phyloP scores from a whole-genome alignment of 2,888 invertebrate genomes.

The Erpobdella octoculata region DNA sequence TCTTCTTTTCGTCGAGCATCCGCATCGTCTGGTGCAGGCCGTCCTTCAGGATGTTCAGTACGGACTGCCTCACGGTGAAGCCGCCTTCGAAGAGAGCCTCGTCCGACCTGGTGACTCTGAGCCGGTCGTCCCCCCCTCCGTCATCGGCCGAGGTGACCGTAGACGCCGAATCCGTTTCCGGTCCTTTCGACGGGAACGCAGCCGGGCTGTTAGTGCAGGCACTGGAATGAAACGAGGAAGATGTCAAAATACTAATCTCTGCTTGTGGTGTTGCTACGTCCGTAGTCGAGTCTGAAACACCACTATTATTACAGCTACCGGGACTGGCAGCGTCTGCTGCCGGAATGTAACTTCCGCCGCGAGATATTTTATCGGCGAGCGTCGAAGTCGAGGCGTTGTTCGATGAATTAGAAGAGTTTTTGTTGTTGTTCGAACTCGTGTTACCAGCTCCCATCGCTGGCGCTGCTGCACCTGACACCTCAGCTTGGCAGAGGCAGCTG shows the following conservation, averaged over 20 bases:
- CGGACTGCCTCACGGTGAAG: background rate
- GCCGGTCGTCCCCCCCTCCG: too few species aligned
- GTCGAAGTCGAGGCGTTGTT: background rate
- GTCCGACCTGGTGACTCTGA: background rate
- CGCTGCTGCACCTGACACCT: too few species aligned
- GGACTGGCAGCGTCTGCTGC: background rate
- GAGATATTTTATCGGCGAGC: background rate
- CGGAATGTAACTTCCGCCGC: background rate
- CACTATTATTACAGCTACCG: too few species aligned
- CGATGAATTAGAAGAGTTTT: background rate
- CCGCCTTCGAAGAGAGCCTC: background rate
- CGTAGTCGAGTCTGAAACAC: too few species aligned
- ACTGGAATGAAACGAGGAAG: too few species aligned
- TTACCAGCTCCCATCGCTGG: background rate
- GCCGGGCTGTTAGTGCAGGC: too few species aligned
- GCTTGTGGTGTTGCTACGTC: too few species aligned
- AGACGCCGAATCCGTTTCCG: too few species aligned
- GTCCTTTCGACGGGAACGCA: too few species aligned
- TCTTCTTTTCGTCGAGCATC: background rate
- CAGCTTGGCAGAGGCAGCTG: too few species aligned
- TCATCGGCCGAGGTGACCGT: too few species aligned
- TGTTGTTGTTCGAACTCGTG: background rate
- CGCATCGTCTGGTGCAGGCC: background rate
- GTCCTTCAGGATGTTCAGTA: slow-evolving; percentile 2
- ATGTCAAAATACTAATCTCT: too few species aligned